phyloP scores from a whole-genome alignment of 1,140 invertebrate species.

The Zophobas atratus region DNA sequence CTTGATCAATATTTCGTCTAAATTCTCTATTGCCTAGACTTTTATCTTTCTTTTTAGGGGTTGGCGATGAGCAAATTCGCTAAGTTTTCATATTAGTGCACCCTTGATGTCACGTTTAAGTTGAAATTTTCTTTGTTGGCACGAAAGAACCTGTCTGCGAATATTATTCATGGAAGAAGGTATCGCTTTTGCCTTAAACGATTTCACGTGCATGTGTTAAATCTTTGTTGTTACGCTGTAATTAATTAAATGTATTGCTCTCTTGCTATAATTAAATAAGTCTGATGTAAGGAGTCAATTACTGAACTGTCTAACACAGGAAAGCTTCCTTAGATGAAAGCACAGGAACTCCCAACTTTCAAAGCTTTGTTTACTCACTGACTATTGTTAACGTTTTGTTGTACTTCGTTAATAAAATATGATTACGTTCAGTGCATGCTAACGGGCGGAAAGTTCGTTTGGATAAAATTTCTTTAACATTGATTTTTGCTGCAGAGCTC shows the following conservation, averaged over 20 bases:
- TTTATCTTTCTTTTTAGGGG: constrained; percentile 14
- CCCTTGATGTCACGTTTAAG: constrained; percentile 19
- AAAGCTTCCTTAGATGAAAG: constrained; percentile 46
- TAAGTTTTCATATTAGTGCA: constrained; percentile 39
- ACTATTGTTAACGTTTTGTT: constrained; percentile 46
- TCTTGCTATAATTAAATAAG: constrained; percentile 39
- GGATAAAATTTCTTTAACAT: neutral
- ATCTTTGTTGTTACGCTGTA: constrained; percentile 9
- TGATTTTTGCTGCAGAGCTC: too few relatives aligned
- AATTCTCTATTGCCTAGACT: constrained; percentile 20
- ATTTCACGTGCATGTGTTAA: neutral
- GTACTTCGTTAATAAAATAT: constrained; percentile 44
- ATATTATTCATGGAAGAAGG: constrained; percentile 7
- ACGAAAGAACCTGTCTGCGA: constrained; percentile 14
- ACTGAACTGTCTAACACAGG: constrained; percentile 44
- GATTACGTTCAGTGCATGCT: constrained; percentile 22
- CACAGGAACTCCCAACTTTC: constrained; percentile 29
- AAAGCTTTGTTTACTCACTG: constrained; percentile 46
- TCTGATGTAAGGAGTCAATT: constrained; percentile 47
- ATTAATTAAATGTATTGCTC: constrained; percentile 44
- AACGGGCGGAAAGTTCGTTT: neutral
- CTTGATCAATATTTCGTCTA: constrained; percentile 40
- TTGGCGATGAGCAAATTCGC: constrained; percentile 24
- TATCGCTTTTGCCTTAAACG: neutral
- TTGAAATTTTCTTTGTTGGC: constrained; percentile 14